Evolutionary conservation across 1,140 invertebrate genomes (phyloP).

Genomic region (Lepidurus couesii): DNA sequence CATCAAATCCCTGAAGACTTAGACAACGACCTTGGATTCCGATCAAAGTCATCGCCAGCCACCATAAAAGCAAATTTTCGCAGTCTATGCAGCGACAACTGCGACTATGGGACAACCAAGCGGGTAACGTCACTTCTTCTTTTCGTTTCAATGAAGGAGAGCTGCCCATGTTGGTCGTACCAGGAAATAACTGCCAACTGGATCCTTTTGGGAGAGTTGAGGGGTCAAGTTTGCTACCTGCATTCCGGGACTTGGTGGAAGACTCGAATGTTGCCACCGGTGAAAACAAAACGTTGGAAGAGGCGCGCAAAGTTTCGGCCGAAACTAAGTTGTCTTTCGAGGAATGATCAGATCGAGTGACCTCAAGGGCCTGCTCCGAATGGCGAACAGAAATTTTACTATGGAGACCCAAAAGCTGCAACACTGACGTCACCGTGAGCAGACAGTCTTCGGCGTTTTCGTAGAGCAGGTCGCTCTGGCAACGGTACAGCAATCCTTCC

Average conservation of each 20-base stretch:
- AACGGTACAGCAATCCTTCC: conserved; percentile 3
- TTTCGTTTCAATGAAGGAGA: background rate
- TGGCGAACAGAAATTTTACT: background rate
- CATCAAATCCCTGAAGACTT: background rate
- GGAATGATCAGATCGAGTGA: background rate
- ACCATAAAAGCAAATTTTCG: conserved; percentile 9
- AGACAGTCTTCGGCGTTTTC: background rate
- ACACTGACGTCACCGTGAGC: background rate
- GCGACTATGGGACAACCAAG: background rate
- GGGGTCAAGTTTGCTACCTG: background rate
- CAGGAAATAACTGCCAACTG: background rate
- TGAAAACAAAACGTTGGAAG: conserved; percentile 4
- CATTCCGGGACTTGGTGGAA: background rate
- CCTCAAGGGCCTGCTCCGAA: background rate
- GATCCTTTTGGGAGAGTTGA: background rate
- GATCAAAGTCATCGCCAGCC: background rate
- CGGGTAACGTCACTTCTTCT: background rate
- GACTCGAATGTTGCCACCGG: background rate
- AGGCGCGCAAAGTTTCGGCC: background rate
- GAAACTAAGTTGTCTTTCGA: background rate
- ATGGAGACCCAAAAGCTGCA: background rate
- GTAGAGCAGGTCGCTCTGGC: background rate
- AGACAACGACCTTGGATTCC: background rate
- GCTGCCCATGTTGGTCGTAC: background rate
- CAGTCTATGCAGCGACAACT: conserved; percentile 8